Evolutionary conservation across 2,888 invertebrate genomes (phyloP), one percentile per base, ranked within the genome.

Genomic region (Drosophila villosipedis): DNA sequence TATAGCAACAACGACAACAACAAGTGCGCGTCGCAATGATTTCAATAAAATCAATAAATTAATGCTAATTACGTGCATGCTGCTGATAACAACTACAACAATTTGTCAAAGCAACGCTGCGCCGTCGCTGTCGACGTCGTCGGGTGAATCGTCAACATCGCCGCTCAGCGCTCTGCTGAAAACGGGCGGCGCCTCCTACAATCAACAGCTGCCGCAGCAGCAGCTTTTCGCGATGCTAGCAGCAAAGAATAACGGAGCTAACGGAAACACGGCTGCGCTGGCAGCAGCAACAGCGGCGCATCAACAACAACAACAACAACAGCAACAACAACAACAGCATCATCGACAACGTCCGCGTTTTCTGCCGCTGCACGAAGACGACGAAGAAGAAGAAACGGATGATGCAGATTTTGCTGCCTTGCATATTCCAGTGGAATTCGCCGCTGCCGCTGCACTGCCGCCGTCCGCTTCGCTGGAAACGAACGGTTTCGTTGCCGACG

Each of bases 31-130:
- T 28, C 57, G 57, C 39, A 80, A 80, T 80, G 88, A 91, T 83
- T 90, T 89, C 81, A 92, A 91, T 91, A 89, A 86, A 92, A 83
- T 85, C 92, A 91, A 92, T 91, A 89, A 90, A 83, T 86, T 88
- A 78, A 69, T 83, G 78, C 84, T 87, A 90, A 89, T 91, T 91
- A 79, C 83, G 73, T 80, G 78, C 87, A 79, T 86, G 79, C 78
- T 91, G 73, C 84, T 85, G 90, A 90, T 91, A 90, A 88, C 84
- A 76, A 78, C 83, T 68, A 79, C 88, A 80, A 91, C 88, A 90
- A 88, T 89, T 91, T 89, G 88, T 91, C 88, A 82, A 83, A 86
- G 88, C 65, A 78, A 72, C 76, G 63, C 70, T n/a, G 65, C 77
- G 53, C 70, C 82, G 53, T 71, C 76, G 70, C 64, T 75, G 53